These are phyloP conservation scores for Hoplodrina ambigua DNA, from an alignment of 2,888 invertebrate species.

Conservation along the genomic window DNA sequence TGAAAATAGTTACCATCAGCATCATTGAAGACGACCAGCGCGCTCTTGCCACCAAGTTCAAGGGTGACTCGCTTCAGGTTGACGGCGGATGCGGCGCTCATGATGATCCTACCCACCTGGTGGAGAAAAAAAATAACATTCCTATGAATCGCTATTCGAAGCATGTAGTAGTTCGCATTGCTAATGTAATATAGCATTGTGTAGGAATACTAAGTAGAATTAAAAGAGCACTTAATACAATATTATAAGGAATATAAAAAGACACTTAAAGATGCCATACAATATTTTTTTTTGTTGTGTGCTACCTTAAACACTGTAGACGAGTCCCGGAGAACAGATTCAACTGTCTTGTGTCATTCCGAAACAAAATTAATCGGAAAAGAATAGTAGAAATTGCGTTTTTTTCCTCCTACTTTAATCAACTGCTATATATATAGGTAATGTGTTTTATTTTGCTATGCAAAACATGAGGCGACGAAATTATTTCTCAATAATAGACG, in stretches of 20 bases:
- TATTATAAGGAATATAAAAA: background rate
- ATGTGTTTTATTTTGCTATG: too few species aligned
- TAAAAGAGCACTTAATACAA: background rate
- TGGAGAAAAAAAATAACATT: conserved; percentile 25
- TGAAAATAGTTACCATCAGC: conserved; percentile 90
- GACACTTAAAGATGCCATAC: too few species aligned
- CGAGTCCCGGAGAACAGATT: too few species aligned
- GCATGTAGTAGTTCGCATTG: conserved; percentile 19
- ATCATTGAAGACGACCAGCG: conserved; percentile 95
- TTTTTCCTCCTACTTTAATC: too few species aligned
- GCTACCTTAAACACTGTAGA: too few species aligned
- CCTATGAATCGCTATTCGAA: background rate
- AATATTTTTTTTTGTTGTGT: too few species aligned
- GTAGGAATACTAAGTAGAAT: background rate
- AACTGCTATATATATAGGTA: too few species aligned
- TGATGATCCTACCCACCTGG: conserved; percentile 87
- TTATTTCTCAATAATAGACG: too few species aligned
- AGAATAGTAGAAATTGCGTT: too few species aligned
- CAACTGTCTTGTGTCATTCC: too few species aligned
- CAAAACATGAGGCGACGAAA: too few species aligned
- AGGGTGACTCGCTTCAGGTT: conserved; percentile 95
- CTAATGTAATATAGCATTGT: conserved; percentile 2
- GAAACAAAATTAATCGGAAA: too few species aligned
- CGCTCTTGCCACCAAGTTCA: conserved; percentile 97
- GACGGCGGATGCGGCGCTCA: conserved; percentile 92